Base-by-base conservation (phyloP, 2,888 invertebrate species). In the Platypus cylindrus region DNA sequence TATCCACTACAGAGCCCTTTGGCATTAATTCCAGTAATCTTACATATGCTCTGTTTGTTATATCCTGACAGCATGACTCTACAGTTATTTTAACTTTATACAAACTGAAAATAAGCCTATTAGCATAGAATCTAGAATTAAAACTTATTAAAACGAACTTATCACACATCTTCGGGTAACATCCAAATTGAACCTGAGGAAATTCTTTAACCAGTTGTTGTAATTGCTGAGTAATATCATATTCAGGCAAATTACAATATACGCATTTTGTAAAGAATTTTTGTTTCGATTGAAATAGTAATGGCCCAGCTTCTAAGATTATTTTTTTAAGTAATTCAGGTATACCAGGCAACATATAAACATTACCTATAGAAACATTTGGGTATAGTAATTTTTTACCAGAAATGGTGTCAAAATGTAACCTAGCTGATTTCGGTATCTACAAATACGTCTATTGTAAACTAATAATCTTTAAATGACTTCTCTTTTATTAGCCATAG, bases 321-420 rank as follows among this genome's bases (percentile, higher is more conserved):
- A 62, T 56, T 37, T 50, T 54, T 44, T 62, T 52, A 30, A 67
- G 54, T 30, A 68, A 63, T 42, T 65, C 59, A 2, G 81, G 81
- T 26, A 81, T 71, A 2, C 81, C 81, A 22, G 82, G 80, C 47
- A 81, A 75, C 35, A 79, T 67, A 47, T 69, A 73, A 1, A 80
- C 76, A 56, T 82, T 82, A 24, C 58, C 55, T 8, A 78, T 43
- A 12, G 58, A 57, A 24, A 70, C 51, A 46, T 64, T 58, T 30
- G 70, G 62, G 61, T 66, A 64, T 47, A 57, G 46, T 17, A 59
- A 45, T 15, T 45, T 44, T 28, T 52, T 39, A 3, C 44, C 53
- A 52, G 30, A 52, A 34, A 56, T 53, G 17, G 46, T 49, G 2
- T 59, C 59, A 52, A 63, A 70, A 32, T 54, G 63, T 16, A 70